Percentiles rank a stretch among this genome's conserved stretches.
phyloP scores from a whole-genome alignment of 2,888 invertebrate genomes.

The Ectemnius continuus region DNA sequence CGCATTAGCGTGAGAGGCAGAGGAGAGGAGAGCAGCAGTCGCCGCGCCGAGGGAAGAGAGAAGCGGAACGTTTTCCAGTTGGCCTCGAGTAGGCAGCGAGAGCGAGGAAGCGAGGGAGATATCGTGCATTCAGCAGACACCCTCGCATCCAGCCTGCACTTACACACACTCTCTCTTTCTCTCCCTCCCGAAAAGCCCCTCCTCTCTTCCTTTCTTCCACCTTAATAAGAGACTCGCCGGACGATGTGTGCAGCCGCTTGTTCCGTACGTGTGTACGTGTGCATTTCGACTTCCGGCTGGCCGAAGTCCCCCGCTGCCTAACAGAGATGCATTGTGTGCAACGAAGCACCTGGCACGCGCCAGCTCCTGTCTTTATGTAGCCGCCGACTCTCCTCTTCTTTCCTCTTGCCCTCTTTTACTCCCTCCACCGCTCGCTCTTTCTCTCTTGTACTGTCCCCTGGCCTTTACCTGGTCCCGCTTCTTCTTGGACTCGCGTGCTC shows the following conservation, averaged over 20 bases:
- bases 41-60: no score
- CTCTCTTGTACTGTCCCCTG: constrained; percentile 29
- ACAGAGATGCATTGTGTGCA: constrained; percentile 73
- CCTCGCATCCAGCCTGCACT: constrained; percentile 18
- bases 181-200: no score
- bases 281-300: constrained; percentile 74
- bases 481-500: not conserved
- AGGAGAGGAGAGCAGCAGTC: no score
- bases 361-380: constrained; percentile 69
- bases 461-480: not conserved
- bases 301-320: constrained; percentile 57
- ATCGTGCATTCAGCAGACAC: constrained; percentile 59
- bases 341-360: constrained; percentile 77
- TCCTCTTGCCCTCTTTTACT: constrained; percentile 10
- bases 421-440: constrained; percentile 10
- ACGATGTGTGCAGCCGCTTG: no score
- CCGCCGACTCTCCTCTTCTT: constrained; percentile 59
- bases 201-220: constrained; percentile 53
- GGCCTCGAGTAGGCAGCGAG: constrained; percentile 26
- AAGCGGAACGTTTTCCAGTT: constrained; percentile 52
- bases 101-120: constrained; percentile 31
- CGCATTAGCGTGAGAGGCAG: constrained; percentile 49
- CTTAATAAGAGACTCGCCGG: constrained; percentile 62
- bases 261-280: constrained; percentile 65
- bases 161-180: no score